phyloP scores from a whole-genome alignment of 2,888 invertebrate species.

The Lathronympha strigana region DNA sequence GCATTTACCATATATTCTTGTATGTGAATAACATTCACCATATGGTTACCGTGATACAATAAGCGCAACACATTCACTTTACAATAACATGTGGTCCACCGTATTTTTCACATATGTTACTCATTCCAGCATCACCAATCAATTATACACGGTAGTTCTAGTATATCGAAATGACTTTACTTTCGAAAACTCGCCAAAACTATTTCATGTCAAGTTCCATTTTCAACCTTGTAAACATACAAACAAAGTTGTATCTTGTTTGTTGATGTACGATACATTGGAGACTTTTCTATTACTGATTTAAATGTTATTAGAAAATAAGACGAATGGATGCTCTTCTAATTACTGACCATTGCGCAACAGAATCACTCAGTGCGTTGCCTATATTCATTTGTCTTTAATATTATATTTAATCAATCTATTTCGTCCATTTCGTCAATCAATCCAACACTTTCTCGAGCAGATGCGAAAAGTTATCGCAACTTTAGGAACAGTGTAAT shows the following conservation, averaged over 20 bases:
- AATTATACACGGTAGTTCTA: constrained; percentile 39
- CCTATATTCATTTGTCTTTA: constrained; percentile 39
- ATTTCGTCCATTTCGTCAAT: constrained; percentile 37
- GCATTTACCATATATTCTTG: too few relatives aligned
- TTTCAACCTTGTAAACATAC: background rate
- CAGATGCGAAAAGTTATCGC: too few relatives aligned
- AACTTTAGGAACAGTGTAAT: too few relatives aligned
- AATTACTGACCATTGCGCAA: constrained; percentile 37
- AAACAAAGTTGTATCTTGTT: background rate
- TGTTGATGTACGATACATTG: background rate
- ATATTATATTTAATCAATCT: constrained; percentile 18
- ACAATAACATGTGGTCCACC: constrained; percentile 25
- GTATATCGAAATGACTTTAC: constrained; percentile 17
- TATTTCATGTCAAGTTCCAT: background rate
- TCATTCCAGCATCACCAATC: constrained; percentile 28
- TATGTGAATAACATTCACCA: background rate
- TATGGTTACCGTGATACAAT: background rate
- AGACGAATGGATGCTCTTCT: constrained; percentile 37
- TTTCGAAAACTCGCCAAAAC: background rate
- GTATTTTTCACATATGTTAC: constrained; percentile 37
- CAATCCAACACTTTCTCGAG: too few relatives aligned
- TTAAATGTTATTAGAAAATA: constrained; percentile 40
- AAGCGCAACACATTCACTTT: background rate
- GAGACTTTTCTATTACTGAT: constrained; percentile 2
- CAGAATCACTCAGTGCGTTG: constrained; percentile 29